phyloP scores from a whole-genome alignment of 2,797 vertebrate species.

The Neostethus bicornis region DNA sequence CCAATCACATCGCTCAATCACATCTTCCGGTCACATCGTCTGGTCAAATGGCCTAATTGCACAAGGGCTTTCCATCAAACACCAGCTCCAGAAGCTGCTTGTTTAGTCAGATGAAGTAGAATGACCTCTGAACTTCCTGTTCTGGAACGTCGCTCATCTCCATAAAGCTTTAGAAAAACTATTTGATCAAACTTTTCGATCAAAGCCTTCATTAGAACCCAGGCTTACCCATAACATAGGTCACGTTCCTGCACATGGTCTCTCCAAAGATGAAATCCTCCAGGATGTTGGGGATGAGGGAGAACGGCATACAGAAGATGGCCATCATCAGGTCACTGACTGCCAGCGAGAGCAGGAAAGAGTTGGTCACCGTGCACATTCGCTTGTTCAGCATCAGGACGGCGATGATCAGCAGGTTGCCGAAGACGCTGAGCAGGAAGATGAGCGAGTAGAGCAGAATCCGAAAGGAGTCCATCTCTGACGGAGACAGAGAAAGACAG shows the following conservation, averaged over 20 bases:
- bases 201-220: too few relatives aligned
- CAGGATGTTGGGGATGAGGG: slow-evolving; percentile 90
- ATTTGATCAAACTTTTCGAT: too few relatives aligned
- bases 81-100: too few relatives aligned
- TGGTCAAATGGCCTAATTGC: too few relatives aligned
- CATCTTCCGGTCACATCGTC: too few relatives aligned
- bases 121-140: too few relatives aligned
- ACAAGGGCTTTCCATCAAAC: too few relatives aligned
- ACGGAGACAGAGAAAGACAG: slow-evolving; percentile 17
- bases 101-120: too few relatives aligned
- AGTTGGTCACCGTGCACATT: slow-evolving; percentile 94
- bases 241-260: slow-evolving; percentile 86
- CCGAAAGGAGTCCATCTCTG: slow-evolving; percentile 79
- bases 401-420: slow-evolving; percentile 89
- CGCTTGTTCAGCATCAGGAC: slow-evolving; percentile 89
- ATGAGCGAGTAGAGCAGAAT: slow-evolving; percentile 89
- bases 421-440: slow-evolving; percentile 90
- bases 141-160: too few relatives aligned
- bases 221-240: slow-evolving; percentile 91
- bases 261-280: slow-evolving; percentile 90
- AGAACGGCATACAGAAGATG: slow-evolving; percentile 96
- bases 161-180: too few relatives aligned
- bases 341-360: slow-evolving; percentile 94
- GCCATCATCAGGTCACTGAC: slow-evolving; percentile 95
- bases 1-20: too few relatives aligned